Evolutionary conservation across 2,797 vertebrate genomes (phyloP).

Genomic region (Okamejei kenojei): DNA sequence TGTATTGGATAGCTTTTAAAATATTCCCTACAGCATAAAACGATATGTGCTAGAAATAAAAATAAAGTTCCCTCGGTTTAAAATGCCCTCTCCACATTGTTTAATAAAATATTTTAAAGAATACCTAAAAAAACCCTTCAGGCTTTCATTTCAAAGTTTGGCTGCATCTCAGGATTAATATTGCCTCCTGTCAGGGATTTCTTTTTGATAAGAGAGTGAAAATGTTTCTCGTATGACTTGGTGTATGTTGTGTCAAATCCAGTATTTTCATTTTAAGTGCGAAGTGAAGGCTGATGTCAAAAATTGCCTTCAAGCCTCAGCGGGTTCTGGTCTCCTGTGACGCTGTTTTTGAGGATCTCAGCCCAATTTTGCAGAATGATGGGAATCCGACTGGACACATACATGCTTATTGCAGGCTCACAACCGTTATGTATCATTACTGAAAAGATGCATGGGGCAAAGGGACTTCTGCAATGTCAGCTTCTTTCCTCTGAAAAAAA

Average conservation of each 20-base stretch:
- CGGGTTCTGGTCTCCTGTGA: conserved; percentile 65
- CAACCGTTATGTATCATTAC: conserved; percentile 56
- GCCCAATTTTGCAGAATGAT: conserved; percentile 50
- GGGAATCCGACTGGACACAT: conserved; percentile 54
- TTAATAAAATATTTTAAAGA: conserved; percentile 49
- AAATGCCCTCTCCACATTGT: conserved; percentile 52
- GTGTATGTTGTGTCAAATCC: conserved; percentile 72
- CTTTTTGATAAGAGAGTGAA: conserved; percentile 51
- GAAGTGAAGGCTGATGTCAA: conserved; percentile 77
- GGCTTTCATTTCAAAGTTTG: conserved; percentile 60
- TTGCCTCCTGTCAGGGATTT: conserved; percentile 67
- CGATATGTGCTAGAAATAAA: conserved; percentile 44
- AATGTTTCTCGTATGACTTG: conserved; percentile 55
- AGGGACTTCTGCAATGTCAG: conserved; percentile 50
- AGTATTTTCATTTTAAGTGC: conserved; percentile 62
- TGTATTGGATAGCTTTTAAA: conserved; percentile 40
- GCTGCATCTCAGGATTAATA: conserved; percentile 60
- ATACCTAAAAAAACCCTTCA: conserved; percentile 49
- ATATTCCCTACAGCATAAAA: conserved; percentile 45
- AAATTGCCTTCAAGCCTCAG: conserved; percentile 63
- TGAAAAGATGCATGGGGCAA: conserved; percentile 48
- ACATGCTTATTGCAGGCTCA: conserved; percentile 52
- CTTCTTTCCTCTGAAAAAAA: conserved; percentile 47
- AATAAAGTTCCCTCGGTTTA: conserved; percentile 56
- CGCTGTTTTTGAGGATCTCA: conserved; percentile 45